Evolutionary conservation across 1,140 invertebrate genomes (phyloP), one percentile per base, ranked within the genome.

Genomic region (Pachypeltis micranthus): DNA sequence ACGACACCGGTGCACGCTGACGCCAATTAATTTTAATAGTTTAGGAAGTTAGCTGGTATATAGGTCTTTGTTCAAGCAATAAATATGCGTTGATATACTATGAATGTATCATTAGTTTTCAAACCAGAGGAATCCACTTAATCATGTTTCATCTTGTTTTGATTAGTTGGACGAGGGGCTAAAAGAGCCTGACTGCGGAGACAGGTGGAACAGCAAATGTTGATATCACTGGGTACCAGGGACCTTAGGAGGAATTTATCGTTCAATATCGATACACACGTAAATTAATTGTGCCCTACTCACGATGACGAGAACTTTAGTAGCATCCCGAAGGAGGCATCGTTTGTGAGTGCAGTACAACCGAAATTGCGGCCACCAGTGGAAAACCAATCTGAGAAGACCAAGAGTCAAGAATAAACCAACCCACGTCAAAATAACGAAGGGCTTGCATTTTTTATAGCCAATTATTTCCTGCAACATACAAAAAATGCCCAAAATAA

Each of bases 341-440:
- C 77, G 76, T 24, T 73, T 73, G 69, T 89, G 85, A 1, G 88
- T 92, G 1, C 83, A 79, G 62, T 87, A 84, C 21, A 95, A 76
- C 68, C 85, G 79, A 75, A 87, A 82, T 58, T 83, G 84, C 0
- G 91, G 90, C 74, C 84, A 87, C 91, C 92, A 96, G 72, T 93
- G 87, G 72, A 92, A 86, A 39, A 94, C 71, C 29, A 96, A 76
- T 27, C 88, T 80, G 3, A 93, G 75, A 4, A 89, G 70, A 26
- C 92, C 92, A 19, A 79, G 74, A 10, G 85, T 87, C 10, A 90
- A 55, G 1, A 86, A 67, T 60, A 85, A 84, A 2, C 80, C 74
- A 0, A 83, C 58, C 78, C 81, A 86, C 24, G 80, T 84, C 0
- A 85, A 14, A 24, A 78, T 66, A 1, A 75, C 79, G 64, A 75